phyloP scores from a whole-genome alignment of 2,113 vertebrate species.

The Azemiops feae region DNA sequence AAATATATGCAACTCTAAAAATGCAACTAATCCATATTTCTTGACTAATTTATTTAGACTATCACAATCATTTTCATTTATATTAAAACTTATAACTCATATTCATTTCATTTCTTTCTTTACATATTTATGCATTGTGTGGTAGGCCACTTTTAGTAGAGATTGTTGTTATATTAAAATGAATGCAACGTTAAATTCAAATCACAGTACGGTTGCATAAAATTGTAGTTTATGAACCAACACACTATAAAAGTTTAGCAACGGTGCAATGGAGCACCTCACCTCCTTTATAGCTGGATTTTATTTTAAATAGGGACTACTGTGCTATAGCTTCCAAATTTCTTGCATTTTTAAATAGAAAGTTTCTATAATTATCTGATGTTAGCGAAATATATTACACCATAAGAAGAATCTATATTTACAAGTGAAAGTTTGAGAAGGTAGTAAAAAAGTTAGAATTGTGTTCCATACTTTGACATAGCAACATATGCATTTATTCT shows the following conservation, averaged over 20 bases:
- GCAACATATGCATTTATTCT: conserved; percentile 4
- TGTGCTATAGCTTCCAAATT: background rate
- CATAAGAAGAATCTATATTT: background rate
- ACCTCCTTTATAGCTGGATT: background rate
- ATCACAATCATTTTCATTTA: background rate
- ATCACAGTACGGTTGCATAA: background rate
- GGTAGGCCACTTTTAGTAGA: background rate
- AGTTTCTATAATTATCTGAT: background rate
- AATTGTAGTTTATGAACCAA: background rate
- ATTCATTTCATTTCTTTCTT: background rate
- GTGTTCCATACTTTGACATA: background rate
- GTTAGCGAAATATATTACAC: background rate
- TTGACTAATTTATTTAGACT: background rate
- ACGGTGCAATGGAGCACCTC: background rate
- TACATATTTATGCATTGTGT: background rate
- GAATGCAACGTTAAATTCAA: background rate
- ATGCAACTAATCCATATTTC: background rate
- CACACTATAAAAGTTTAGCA: background rate
- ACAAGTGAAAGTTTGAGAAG: background rate
- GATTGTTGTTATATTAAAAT: background rate
- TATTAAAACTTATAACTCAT: background rate
- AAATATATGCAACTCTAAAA: background rate
- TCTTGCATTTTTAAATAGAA: background rate
- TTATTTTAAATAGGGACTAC: background rate
- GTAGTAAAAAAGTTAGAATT: background rate